Percentiles rank a stretch among this genome's conserved stretches.
Evolutionary conservation across 2,113 vertebrate species (phyloP).

Genomic region (Psammodynastes pulverulentus): DNA sequence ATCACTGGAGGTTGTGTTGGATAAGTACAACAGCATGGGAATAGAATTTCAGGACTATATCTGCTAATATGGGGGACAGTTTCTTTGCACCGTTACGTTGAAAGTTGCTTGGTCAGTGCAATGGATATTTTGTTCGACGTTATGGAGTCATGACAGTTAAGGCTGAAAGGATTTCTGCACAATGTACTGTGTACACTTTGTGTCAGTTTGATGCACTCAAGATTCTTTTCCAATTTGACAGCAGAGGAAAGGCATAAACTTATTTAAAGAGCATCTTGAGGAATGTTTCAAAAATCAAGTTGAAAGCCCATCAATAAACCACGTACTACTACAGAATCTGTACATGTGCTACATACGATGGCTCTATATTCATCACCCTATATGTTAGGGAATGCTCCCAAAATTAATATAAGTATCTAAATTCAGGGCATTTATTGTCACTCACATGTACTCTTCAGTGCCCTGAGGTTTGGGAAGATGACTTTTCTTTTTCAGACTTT

Average conservation of each 20-base stretch:
- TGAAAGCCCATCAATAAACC: background rate
- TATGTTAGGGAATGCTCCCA: background rate
- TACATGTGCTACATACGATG: background rate
- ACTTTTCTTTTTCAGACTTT: background rate
- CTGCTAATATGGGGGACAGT: background rate
- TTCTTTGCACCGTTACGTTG: background rate
- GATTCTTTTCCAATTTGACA: background rate
- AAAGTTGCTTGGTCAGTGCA: background rate
- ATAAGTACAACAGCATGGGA: background rate
- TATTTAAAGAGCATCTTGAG: background rate
- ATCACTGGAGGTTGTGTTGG: background rate
- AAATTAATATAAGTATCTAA: background rate
- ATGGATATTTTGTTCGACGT: background rate
- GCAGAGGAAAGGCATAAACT: background rate
- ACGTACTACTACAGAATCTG: background rate
- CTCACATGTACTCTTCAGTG: background rate
- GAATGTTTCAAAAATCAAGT: background rate
- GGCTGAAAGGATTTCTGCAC: background rate
- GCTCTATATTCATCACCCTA: background rate
- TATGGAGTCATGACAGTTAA: background rate
- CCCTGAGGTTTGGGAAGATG: background rate
- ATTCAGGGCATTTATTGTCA: background rate
- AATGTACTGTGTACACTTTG: background rate
- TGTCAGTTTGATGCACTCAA: background rate
- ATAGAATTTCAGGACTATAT: background rate